A percentile compares a stretch with the other conserved stretches of the same genome.
These are phyloP conservation scores for Eospalax fontanierii DNA, from an alignment of 2,797 vertebrate species.

Conservation along the genomic window DNA sequence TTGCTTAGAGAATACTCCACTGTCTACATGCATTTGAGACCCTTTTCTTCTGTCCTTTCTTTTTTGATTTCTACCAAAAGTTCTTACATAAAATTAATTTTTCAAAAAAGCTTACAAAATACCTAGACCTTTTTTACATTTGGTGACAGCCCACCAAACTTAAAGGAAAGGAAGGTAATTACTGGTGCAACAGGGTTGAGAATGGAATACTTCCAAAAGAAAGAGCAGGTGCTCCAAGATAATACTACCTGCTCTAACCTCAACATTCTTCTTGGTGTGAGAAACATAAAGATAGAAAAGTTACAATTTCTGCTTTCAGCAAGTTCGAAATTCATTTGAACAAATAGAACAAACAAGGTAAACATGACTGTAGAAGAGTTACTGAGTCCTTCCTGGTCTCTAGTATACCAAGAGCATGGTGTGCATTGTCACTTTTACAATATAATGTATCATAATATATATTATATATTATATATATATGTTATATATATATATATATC, in stretches of 20 bases:
- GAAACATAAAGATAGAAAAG: not conserved
- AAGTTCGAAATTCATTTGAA: not conserved
- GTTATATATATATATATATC: no score
- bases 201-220: not conserved
- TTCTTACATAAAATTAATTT: not conserved
- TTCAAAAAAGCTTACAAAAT: slow-evolving; percentile 47
- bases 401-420: not conserved
- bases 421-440: not conserved
- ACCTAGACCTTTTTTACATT: slow-evolving; percentile 11
- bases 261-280: not conserved
- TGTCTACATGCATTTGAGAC: not conserved
- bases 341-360: not conserved
- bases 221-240: slow-evolving; percentile 12
- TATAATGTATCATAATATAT: not conserved
- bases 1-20: not conserved
- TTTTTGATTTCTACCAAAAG: slow-evolving; percentile 46
- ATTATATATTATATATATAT: no score
- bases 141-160: not conserved
- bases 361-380: not conserved
- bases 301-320: slow-evolving; percentile 15
- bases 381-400: slow-evolving; percentile 27
- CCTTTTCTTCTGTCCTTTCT: not conserved
- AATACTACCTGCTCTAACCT: not conserved
- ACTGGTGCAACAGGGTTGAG: not conserved
- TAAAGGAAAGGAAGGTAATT: slow-evolving; percentile 3